A percentile compares a stretch with the other conserved stretches of the same genome.
phyloP scores from a whole-genome alignment of 2,113 vertebrate species.

The Lamprologus ornatipinnis region DNA sequence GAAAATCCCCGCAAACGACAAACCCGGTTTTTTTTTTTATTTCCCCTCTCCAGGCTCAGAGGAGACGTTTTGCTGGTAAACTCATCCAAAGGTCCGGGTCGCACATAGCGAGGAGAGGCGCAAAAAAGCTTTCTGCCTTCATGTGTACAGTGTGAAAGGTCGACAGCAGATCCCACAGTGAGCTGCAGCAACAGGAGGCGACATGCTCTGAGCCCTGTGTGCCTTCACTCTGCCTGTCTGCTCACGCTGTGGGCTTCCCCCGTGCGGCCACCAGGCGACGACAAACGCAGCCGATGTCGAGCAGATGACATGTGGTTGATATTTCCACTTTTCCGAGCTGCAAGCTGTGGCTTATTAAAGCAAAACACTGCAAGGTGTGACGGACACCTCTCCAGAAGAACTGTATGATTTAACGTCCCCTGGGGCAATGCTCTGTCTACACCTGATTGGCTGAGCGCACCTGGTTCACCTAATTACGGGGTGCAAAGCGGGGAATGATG shows the following conservation, averaged over 20 bases:
- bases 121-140: neutral
- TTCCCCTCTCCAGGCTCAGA: neutral
- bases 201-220: constrained; percentile 30
- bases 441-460: neutral
- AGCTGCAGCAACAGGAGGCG: constrained; percentile 53
- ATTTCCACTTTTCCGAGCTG: neutral
- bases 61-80: neutral
- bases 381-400: neutral
- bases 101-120: neutral
- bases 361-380: neutral
- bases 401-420: neutral
- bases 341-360: neutral
- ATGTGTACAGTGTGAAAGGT: constrained; percentile 41
- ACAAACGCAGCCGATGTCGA: neutral
- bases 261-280: constrained; percentile 47
- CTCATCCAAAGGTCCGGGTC: neutral
- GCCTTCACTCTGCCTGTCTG: neutral
- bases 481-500: neutral
- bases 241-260: neutral
- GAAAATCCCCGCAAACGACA: neutral
- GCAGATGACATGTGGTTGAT: neutral
- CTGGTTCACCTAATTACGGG: neutral
- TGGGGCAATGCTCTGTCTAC: neutral
- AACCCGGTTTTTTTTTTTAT: neutral
- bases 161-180: constrained; percentile 49